These are phyloP conservation scores for Xanthia icteritia DNA, from an alignment of 2,888 invertebrate species.

Conservation along the genomic window DNA sequence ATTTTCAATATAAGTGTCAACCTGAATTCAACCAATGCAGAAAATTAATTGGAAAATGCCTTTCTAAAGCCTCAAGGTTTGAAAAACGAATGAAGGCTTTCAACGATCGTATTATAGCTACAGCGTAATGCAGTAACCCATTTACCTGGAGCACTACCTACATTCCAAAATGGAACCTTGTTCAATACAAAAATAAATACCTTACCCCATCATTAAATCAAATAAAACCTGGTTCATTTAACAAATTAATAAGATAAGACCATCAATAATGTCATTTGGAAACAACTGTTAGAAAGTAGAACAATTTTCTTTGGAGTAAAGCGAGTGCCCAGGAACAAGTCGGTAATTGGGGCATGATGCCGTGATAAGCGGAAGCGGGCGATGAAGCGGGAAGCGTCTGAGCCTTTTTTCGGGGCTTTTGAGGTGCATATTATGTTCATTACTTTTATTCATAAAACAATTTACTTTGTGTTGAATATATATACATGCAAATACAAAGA, in stretches of 20 bases:
- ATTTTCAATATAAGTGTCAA: neutral
- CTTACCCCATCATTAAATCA: neutral
- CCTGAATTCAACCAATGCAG: too few species aligned
- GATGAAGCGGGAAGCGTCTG: neutral
- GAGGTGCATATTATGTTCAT: too few species aligned
- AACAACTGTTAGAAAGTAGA: conserved; percentile 53
- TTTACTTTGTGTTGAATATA: too few species aligned
- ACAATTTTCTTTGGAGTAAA: conserved; percentile 49
- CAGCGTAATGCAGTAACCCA: neutral
- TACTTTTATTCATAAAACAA: too few species aligned
- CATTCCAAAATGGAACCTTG: neutral
- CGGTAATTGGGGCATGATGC: neutral
- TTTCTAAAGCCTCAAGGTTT: neutral
- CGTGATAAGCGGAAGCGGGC: conserved; percentile 15
- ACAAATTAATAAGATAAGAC: conserved; percentile 44
- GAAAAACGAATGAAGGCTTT: neutral
- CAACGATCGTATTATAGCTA: neutral
- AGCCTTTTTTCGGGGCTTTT: too few species aligned
- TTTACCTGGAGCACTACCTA: neutral
- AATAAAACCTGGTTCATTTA: conserved; percentile 33
- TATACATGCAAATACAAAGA: too few species aligned
- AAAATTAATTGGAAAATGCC: neutral
- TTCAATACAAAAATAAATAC: neutral
- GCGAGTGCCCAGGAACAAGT: conserved; percentile 23
- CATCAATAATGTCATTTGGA: conserved; percentile 52